A percentile compares a stretch with the other conserved stretches of the same genome.
Evolutionary conservation across 2,888 invertebrate genomes (phyloP).

Genomic region (Caenorhabditis sp.): DNA sequence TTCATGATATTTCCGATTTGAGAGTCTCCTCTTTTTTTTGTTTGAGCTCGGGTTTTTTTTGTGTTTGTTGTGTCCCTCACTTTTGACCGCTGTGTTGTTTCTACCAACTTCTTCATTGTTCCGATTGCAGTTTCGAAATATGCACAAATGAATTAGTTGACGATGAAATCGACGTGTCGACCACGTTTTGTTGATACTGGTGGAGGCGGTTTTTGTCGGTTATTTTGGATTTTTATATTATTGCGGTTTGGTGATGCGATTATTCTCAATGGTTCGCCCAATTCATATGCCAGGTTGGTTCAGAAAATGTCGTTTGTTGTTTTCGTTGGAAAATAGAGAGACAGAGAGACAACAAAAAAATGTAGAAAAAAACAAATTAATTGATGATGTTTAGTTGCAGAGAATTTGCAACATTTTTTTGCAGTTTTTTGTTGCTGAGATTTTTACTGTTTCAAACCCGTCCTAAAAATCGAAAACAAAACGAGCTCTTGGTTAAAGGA

Average conservation of each 20-base stretch:
- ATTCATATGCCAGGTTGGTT: slow-evolving; percentile 62
- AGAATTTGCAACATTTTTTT: too few species aligned
- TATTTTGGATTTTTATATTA: neutral
- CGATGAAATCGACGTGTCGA: slow-evolving; percentile 18
- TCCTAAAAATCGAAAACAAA: too few species aligned
- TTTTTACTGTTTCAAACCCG: too few species aligned
- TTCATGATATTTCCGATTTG: slow-evolving; percentile 36
- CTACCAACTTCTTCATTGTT: neutral
- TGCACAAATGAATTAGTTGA: neutral
- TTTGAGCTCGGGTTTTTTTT: too few species aligned
- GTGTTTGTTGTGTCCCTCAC: neutral
- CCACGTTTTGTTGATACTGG: slow-evolving; percentile 38
- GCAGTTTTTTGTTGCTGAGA: too few species aligned
- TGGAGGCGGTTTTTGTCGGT: neutral
- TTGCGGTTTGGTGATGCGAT: slow-evolving; percentile 27
- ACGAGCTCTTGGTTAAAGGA: too few species aligned
- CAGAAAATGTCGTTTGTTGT: neutral
- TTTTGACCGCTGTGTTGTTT: neutral
- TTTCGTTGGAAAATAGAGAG: too few species aligned
- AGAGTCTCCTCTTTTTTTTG: slow-evolving; percentile 11
- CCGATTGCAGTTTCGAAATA: slow-evolving; percentile 30
- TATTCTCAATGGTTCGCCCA: slow-evolving; percentile 62
- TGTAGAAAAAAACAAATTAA: too few species aligned
- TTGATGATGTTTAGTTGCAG: too few species aligned
- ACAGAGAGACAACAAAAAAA: too few species aligned